phyloP scores from a whole-genome alignment of 2,888 invertebrate species.

The Entomobrya multifasciata region DNA sequence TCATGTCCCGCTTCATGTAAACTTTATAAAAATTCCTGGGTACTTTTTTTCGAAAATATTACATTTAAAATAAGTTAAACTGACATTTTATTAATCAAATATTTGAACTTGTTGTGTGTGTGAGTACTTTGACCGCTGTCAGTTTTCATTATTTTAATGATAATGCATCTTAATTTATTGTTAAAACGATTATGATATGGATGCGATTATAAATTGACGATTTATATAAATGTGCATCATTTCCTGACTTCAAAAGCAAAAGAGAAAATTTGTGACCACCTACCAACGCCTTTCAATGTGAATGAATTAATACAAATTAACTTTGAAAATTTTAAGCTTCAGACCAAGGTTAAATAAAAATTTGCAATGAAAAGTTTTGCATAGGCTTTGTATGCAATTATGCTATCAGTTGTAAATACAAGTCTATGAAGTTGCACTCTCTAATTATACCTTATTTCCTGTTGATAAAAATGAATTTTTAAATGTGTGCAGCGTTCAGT shows the following conservation, averaged over 20 bases:
- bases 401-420: background rate
- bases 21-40: too few relatives aligned
- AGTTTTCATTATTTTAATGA: background rate
- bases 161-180: too few relatives aligned
- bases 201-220: background rate
- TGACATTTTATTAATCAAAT: background rate
- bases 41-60: too few relatives aligned
- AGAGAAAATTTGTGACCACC: slow-evolving; percentile 28
- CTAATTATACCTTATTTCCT: slow-evolving; percentile 37
- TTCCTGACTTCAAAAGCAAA: slow-evolving; percentile 27
- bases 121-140: background rate
- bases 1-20: background rate
- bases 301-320: background rate
- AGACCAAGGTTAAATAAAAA: background rate
- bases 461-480: background rate
- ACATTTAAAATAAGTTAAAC: too few relatives aligned
- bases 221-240: slow-evolving; percentile 46
- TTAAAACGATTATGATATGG: too few relatives aligned
- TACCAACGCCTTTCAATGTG: slow-evolving; percentile 20
- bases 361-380: background rate
- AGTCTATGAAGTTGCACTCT: slow-evolving; percentile 12
- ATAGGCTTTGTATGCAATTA: background rate
- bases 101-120: background rate
- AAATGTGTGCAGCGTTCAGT: too few relatives aligned
- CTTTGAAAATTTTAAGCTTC: background rate